phyloP scores from a whole-genome alignment of 2,113 vertebrate genomes.

The Heptranchias perlo region DNA sequence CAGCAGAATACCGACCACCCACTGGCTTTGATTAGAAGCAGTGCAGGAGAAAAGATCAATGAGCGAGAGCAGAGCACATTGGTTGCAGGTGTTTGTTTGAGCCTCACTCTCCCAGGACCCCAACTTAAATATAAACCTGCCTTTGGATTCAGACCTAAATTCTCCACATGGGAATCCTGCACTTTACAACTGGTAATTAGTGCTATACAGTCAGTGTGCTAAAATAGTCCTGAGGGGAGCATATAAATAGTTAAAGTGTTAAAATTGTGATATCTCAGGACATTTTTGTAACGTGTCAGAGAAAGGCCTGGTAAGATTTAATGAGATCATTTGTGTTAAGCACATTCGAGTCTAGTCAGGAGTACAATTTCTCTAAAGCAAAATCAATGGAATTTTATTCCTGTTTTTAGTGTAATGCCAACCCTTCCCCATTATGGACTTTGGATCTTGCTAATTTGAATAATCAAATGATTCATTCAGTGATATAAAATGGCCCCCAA shows the following conservation, averaged over 20 bases:
- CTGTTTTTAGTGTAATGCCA: background rate
- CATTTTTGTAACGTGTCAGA: background rate
- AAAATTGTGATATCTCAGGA: background rate
- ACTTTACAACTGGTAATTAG: background rate
- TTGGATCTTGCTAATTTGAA: background rate
- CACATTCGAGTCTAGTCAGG: background rate
- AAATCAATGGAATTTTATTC: background rate
- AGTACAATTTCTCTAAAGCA: background rate
- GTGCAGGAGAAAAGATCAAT: background rate
- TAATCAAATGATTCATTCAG: background rate
- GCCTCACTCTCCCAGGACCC: background rate
- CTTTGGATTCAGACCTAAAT: background rate
- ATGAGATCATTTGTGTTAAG: background rate
- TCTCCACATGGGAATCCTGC: background rate
- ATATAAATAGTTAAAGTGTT: background rate
- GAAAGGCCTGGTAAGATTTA: background rate
- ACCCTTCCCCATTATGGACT: background rate
- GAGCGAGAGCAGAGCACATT: background rate
- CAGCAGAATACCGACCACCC: background rate
- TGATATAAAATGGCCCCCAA: background rate
- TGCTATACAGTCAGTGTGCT: background rate
- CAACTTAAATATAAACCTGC: background rate
- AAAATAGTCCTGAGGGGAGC: background rate
- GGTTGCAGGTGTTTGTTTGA: background rate
- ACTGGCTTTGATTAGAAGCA: background rate